Percentiles rank a stretch among this genome's conserved stretches.
These are phyloP conservation scores for Cavia porcellus DNA, from an alignment of 2,113 vertebrate genomes.

Conservation along the genomic window DNA sequence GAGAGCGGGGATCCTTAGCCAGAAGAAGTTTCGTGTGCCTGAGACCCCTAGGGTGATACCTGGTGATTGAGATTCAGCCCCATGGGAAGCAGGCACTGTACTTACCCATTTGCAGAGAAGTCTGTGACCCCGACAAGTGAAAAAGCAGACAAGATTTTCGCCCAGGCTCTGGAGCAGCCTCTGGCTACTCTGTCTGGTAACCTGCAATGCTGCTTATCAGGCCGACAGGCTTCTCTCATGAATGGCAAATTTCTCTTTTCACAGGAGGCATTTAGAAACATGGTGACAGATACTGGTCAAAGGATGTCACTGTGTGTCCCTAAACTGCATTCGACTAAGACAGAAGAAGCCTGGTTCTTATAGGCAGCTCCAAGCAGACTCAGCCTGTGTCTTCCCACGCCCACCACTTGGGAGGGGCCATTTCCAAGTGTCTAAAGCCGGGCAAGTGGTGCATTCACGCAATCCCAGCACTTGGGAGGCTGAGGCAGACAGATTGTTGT, in stretches of 20 bases:
- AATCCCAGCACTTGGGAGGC: not conserved
- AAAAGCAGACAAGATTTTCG: not conserved
- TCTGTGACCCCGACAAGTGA: not conserved
- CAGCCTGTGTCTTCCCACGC: not conserved
- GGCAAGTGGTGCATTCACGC: too few species aligned
- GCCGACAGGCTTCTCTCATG: not conserved
- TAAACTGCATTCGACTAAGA: not conserved
- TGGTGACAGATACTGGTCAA: not conserved
- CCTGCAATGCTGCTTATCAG: not conserved
- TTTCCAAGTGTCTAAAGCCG: not conserved
- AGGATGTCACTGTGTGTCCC: not conserved
- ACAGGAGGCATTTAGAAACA: not conserved
- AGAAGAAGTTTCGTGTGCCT: not conserved
- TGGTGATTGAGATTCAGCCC: not conserved
- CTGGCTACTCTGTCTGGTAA: not conserved
- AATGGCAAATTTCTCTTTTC: not conserved
- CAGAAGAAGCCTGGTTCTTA: not conserved
- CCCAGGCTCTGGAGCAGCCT: not conserved
- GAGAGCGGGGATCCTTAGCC: not conserved
- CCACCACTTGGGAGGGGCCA: accelerated
- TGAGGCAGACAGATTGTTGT: not conserved
- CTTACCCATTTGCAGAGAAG: not conserved
- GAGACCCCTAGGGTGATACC: not conserved
- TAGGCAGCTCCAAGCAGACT: not conserved
- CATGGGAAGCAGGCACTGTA: not conserved